Base-by-base conservation (phyloP, 2,797 vertebrate genomes). In the Enteromius mattozi region DNA sequence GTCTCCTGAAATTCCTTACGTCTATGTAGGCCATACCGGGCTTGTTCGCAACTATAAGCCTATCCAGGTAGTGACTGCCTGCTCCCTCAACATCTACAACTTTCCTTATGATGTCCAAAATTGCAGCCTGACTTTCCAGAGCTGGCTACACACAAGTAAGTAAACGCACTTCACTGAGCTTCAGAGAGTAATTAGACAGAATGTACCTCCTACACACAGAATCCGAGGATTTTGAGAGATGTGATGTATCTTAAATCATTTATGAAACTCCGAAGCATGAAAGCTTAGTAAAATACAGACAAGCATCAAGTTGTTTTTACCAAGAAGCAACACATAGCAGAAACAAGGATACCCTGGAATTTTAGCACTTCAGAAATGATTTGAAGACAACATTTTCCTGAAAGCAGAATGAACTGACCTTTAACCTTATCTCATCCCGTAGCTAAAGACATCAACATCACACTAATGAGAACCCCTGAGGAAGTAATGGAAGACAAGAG, bases 41-140 rank as follows among this genome's bases (percentile, higher is more conserved):
- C 91, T 95, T 80, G 98, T 99, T 82, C 93, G 94, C 77, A 99
- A 99, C 94, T 98, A 99, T 91, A 99, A 98, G 78, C 98, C 98
- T 80, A 96, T 99, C 87, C 98, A 99, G 91, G 97, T 99, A 85
- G 96, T 99, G 85, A 99, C 97, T 0, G 96, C 98, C 82, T 99
- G 98, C 86, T 99, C 96, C 40, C 95, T 99, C 33, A 98, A 99
- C 91, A 99, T 99, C 94, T 99, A 99, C 92, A 99, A 97, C 93
- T 99, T 99, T 90, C 98, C 98, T 1, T 99, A 99, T 1, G 98
- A 99, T 1, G 95, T 99, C 9, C 98, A 99, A 94, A 99, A 98
- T 88, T 99, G 98, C 89, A 98, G 98, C 0, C 93, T 99, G n/a
- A 98, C 98, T 81, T 99, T 99, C 92, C 98, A 98, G 92, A 99